Evolutionary conservation across 2,888 invertebrate genomes (phyloP), one percentile per base, ranked within the genome.

Genomic region (Nymphalis polychloros): DNA sequence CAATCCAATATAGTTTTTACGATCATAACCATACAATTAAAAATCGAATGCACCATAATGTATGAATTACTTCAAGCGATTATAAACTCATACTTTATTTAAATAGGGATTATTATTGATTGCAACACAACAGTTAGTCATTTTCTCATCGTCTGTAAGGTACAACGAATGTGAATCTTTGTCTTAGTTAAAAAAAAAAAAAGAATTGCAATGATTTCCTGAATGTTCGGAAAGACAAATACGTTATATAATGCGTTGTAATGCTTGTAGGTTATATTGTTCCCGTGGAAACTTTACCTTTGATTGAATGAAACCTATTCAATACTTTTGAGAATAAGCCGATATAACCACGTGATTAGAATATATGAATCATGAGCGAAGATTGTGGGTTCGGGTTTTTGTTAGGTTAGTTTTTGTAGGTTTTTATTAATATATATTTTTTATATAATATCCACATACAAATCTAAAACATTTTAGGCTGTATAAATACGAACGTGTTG

Each of bases 1-100:
- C 47, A 57, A 50, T 52, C 55, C 35, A 59, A 52, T 48, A 8
- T 49, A 59, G 10, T 48, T 35, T 49, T 64, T 64, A 67, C 27
- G 23, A 50, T 46, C 41, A 27, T 31, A 49, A 59, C 35, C n/a
- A 31, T 59, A 63, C 20, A 35, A 63, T 31, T 20, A 20, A 67
- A 67, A 67, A 46, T 63, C 49, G 41, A 52, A 59, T 50, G 62
- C 46, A 57, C 63, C 3, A 13, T 59, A 41, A 35, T 19, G 5
- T 35, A 6, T n/a, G 1, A 41, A 35, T n/a, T 13, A 10, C 10
- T 41, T 0, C 20, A 57, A 13, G 1, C 19, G 41, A 57, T 41
- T 57, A n/a, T 5, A 41, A 0, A 41, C 57, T 41, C 19, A 41
- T n/a, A 13, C 0, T 0, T 1, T 3, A 19, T 55, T 27, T 10